These are phyloP conservation scores for Torymus auratus DNA, from an alignment of 2,888 invertebrate species.

Conservation along the genomic window DNA sequence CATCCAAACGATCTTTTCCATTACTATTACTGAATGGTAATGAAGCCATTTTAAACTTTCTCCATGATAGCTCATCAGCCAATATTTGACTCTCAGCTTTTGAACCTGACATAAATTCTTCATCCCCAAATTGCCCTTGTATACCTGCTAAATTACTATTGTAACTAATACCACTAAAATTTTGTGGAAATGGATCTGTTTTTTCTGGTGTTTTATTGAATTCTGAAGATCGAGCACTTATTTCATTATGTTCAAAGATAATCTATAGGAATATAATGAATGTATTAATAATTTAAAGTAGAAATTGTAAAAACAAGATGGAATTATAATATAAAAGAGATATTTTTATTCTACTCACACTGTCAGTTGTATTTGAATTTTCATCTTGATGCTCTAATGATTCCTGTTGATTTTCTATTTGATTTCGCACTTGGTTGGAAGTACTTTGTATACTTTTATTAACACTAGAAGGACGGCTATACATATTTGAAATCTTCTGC, in stretches of 20 bases:
- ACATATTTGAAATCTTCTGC: conserved; percentile 7
- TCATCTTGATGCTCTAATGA: conserved; percentile 10
- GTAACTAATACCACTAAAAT: conserved; percentile 66
- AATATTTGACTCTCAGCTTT: conserved; percentile 74
- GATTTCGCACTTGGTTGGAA: neutral
- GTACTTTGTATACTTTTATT: conserved; percentile 22
- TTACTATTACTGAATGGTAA: conserved; percentile 58
- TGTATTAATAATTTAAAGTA: neutral
- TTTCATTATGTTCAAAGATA: conserved; percentile 71
- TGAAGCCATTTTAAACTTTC: conserved; percentile 66
- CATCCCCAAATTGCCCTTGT: conserved; percentile 69
- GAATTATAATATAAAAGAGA: neutral
- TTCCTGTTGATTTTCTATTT: conserved; percentile 5
- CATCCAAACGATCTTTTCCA: conserved; percentile 68
- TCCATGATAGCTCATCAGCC: conserved; percentile 76
- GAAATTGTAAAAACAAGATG: conserved; percentile 25
- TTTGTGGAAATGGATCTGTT: conserved; percentile 59
- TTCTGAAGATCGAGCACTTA: conserved; percentile 71
- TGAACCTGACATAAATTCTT: conserved; percentile 73
- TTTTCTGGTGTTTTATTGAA: conserved; percentile 63
- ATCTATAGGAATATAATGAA: conserved; percentile 61
- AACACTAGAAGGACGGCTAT: conserved; percentile 8
- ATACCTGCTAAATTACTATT: conserved; percentile 68
- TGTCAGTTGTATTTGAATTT: conserved; percentile 57
- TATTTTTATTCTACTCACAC: conserved; percentile 60